Conservation (phyloP, 2,113 vertebrate species). For the Lonchura striata region DNA sequence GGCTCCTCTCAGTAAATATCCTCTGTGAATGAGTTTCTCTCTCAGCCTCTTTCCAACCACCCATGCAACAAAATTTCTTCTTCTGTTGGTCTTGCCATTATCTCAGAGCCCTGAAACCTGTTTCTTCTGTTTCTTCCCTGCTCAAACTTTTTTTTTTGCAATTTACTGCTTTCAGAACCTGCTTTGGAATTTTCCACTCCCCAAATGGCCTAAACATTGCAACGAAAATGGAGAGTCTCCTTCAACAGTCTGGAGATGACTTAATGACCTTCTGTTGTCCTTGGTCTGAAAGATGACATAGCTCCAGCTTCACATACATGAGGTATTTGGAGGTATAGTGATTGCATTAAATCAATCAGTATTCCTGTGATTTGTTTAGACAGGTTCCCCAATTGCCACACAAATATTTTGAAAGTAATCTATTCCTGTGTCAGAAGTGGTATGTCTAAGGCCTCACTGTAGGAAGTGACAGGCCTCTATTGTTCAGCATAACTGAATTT, state of each 20-base stretch:
- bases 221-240: neutral
- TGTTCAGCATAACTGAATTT: conserved; percentile 35
- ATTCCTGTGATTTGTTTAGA: conserved; percentile 48
- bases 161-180: neutral
- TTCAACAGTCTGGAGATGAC: neutral
- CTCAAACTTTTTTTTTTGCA: neutral
- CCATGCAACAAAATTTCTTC: neutral
- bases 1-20: neutral
- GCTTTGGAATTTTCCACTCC: neutral
- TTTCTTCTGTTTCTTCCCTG: neutral
- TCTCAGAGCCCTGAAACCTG: neutral
- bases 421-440: conserved; percentile 51
- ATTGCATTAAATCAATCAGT: conserved; percentile 42
- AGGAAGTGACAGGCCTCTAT: conserved; percentile 52
- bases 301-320: neutral
- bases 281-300: conserved; percentile 23
- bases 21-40: neutral
- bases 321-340: conserved; percentile 18
- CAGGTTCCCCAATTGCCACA: conserved; percentile 43
- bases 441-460: conserved; percentile 28
- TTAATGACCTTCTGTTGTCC: conserved; percentile 29
- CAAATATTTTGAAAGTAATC: conserved; percentile 63
- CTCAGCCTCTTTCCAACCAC: neutral
- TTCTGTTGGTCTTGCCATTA: neutral
- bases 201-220: neutral